Evolutionary conservation across 2,113 vertebrate species (phyloP), one percentile per base, ranked within the genome.

Genomic region (Acanthochromis polyacanthus): DNA sequence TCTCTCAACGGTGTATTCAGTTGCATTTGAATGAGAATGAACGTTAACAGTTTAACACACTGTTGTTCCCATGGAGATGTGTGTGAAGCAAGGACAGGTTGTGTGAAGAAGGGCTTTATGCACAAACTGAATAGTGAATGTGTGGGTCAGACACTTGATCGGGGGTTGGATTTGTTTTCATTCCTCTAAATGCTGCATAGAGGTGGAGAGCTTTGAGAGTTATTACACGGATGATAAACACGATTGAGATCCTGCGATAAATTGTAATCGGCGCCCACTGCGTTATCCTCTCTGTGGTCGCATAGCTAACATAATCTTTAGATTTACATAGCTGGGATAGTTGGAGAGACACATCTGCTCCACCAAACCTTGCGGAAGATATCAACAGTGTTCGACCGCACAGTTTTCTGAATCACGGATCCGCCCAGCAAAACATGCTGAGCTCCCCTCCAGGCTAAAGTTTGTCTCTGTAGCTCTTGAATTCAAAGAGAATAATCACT

Each of bases 101-200:
- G 19, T 57, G 30, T 22, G 30, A n/a, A n/a, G 64, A 38, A 6
- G 22, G 12, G 12, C 40, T 68, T 30, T 15, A 32, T 30, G 10
- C 20, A 3, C 62, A 69, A 28, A 12, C 28, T 68, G 52, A 75
- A 12, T 43, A 6, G 61, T 17, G n/a, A 76, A 50, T 55, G 32
- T 71, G 48, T 52, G 65, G 12, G 43, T 61, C 11, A 52, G 32
- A 48, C 30, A 56, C 36, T 80, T 19, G 45, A 61, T 46, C 57
- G 77, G 23, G 23, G 23, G 23, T 19, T 69, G 67, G 55, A 64
- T 85, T 81, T 83, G 62, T 71, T 79, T 84, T 75, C 71, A 78
- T 78, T 83, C 46, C 32, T 76, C 52, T 30, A 9, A 71, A 50
- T n/a, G 14, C 50, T 66, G 59, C 64, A 16, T 30, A 38, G 45